Conservation (phyloP, 2,113 vertebrate species). For the Mastomys natalensis region DNA sequence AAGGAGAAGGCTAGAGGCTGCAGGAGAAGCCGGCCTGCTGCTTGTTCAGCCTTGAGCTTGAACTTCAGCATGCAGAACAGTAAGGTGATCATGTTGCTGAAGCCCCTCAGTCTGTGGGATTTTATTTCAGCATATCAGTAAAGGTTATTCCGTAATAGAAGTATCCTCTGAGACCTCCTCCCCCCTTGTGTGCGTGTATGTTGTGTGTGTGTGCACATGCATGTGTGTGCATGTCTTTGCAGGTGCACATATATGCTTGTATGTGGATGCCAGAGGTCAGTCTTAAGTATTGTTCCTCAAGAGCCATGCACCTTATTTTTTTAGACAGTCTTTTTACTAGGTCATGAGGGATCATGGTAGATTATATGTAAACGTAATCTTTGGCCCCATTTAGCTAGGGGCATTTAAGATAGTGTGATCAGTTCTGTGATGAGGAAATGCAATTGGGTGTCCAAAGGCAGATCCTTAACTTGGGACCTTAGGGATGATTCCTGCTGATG, state of each 20-base stretch:
- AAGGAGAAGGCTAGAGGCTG: neutral
- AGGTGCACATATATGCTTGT: neutral
- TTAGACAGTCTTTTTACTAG: neutral
- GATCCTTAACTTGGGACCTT: neutral
- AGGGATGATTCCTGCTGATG: neutral
- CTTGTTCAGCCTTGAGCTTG: neutral
- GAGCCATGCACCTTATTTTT: neutral
- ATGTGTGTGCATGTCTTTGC: neutral
- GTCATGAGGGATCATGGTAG: too few species aligned
- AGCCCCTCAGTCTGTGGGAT: neutral
- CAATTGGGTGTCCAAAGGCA: neutral
- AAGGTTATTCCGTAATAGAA: neutral
- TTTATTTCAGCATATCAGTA: neutral
- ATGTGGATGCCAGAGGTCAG: neutral
- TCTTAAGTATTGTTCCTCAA: neutral
- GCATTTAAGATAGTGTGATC: neutral
- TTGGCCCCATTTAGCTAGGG: neutral
- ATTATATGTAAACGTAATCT: neutral
- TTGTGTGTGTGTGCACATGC: neutral
- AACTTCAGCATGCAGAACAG: neutral
- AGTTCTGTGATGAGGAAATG: neutral
- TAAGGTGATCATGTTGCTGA: neutral
- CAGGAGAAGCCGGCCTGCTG: neutral
- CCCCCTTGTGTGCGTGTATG: neutral
- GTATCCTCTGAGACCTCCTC: neutral